A percentile compares a stretch with the other conserved stretches of the same genome.
Conservation (phyloP, 2,797 vertebrate species). For the Meda fulgida region DNA sequence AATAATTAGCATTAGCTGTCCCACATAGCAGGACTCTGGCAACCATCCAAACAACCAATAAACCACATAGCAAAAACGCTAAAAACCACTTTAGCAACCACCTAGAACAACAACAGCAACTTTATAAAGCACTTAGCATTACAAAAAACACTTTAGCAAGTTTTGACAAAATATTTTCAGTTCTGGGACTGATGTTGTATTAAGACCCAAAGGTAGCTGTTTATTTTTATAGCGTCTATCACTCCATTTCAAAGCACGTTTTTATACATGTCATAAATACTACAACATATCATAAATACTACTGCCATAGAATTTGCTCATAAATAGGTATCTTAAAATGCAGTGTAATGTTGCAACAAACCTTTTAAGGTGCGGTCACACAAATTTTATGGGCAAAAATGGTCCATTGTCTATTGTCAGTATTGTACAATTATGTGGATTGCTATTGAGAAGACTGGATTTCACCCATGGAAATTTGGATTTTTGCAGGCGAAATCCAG, state of each 20-base stretch:
- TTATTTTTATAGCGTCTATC: neutral
- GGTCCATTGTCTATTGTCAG: neutral
- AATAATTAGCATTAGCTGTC: neutral
- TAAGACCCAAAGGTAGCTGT: constrained; percentile 79
- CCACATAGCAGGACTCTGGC: neutral
- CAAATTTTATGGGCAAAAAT: neutral
- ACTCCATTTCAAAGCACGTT: neutral
- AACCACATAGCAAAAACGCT: neutral
- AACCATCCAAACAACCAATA: neutral
- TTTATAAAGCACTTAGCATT: neutral
- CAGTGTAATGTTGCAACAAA: too few species aligned
- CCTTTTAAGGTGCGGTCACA: neutral
- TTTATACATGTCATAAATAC: neutral
- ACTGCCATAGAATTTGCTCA: neutral
- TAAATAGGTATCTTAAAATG: neutral
- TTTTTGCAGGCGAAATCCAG: neutral
- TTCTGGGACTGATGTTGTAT: constrained; percentile 88
- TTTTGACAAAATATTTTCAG: constrained; percentile 57
- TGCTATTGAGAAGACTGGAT: neutral
- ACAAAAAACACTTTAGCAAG: neutral
- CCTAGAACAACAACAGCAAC: neutral
- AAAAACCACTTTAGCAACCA: neutral
- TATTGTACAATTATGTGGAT: too few species aligned
- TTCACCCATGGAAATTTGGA: neutral
- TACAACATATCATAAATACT: neutral